Conservation (phyloP, 1,140 invertebrate species). For the Ostrea edulis region DNA sequence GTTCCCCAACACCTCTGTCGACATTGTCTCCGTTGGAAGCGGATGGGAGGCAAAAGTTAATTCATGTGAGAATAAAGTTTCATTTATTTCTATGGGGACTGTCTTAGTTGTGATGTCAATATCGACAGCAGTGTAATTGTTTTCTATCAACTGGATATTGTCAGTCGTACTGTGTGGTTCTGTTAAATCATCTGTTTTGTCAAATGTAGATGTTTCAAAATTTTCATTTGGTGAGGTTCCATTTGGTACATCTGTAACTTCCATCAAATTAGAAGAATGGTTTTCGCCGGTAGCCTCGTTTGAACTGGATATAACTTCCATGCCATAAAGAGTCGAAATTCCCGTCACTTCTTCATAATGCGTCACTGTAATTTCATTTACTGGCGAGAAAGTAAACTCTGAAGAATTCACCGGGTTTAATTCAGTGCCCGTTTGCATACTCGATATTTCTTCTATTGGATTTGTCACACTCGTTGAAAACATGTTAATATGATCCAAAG, state of each 20-base stretch:
- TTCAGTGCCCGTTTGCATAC: constrained; percentile 11
- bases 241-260: background rate
- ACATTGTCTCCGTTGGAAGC: background rate
- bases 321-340: background rate
- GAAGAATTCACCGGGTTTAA: background rate
- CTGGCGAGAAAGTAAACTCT: background rate
- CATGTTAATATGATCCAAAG: background rate
- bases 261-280: background rate
- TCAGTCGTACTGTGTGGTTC: background rate
- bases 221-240: background rate
- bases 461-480: background rate
- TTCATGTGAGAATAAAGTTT: background rate
- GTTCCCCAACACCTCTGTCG: background rate
- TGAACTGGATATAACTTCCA: background rate
- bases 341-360: too few species aligned
- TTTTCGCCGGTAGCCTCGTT: background rate
- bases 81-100: background rate
- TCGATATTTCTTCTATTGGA: background rate
- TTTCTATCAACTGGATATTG: background rate
- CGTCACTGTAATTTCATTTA: background rate
- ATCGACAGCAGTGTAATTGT: background rate
- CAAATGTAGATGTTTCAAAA: background rate
- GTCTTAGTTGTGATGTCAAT: background rate
- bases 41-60: background rate
- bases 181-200: background rate